Conservation (phyloP, 2,797 vertebrate species). For the Toxotes lorentzi region DNA sequence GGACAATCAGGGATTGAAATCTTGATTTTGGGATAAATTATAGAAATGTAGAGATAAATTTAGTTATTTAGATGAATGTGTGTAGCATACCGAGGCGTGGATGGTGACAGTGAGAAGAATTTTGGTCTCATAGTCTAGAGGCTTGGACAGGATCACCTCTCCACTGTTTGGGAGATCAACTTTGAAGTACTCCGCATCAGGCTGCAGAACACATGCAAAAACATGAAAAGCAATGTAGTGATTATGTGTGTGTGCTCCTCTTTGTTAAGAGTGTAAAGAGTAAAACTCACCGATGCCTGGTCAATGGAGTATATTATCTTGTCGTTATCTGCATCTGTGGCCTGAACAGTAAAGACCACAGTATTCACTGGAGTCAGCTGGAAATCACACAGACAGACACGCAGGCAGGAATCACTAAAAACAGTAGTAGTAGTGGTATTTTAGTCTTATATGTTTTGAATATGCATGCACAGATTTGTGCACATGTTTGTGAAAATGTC, state of each 20-base stretch:
- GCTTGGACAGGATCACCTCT: conserved; percentile 85
- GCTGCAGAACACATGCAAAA: conserved; percentile 74
- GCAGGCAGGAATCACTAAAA: conserved; percentile 12
- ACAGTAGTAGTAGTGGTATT: neutral
- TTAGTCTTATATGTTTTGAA: neutral
- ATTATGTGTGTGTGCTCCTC: neutral
- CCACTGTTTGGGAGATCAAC: conserved; percentile 89
- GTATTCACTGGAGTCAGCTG: conserved; percentile 85
- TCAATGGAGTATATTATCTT: conserved; percentile 87
- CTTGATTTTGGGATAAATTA: neutral
- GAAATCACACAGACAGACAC: conserved; percentile 41
- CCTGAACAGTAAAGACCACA: conserved; percentile 85
- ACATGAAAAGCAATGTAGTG: neutral
- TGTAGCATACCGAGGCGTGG: conserved; percentile 82
- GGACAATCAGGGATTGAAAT: neutral
- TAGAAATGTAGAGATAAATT: neutral
- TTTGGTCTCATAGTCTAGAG: conserved; percentile 89
- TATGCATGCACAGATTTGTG: conserved; percentile 5
- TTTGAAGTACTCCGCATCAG: conserved; percentile 87
- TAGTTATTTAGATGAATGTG: neutral
- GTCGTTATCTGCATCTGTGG: conserved; percentile 86
- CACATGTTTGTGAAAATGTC: neutral
- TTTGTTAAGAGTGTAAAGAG: neutral
- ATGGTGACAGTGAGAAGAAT: conserved; percentile 84
- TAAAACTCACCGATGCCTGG: conserved; percentile 82